These are phyloP conservation scores for Anodontia alba DNA, from an alignment of 2,888 invertebrate genomes.

Conservation along the genomic window DNA sequence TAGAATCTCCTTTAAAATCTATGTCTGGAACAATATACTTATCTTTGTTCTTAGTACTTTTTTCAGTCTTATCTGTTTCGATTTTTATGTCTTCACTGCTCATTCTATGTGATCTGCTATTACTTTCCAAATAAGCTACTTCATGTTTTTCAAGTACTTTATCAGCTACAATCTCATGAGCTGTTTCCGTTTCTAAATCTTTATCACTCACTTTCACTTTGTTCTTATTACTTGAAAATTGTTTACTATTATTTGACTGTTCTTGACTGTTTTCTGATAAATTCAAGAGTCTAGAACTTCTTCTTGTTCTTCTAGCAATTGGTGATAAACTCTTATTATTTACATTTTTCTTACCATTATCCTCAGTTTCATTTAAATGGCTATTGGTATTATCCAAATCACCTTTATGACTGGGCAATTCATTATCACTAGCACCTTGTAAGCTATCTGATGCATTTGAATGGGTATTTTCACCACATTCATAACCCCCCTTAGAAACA, in stretches of 20 bases:
- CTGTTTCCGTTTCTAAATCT: background rate
- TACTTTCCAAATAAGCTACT: too few species aligned
- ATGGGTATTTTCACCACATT: background rate
- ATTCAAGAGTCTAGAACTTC: conserved; percentile 29
- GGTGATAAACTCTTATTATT: background rate
- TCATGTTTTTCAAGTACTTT: too few species aligned
- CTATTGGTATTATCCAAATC: background rate
- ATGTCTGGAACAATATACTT: background rate
- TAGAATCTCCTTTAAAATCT: background rate
- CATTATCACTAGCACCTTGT: too few species aligned
- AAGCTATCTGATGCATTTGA: too few species aligned
- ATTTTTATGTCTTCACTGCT: too few species aligned
- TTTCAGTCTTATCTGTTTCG: background rate
- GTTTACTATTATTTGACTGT: too few species aligned
- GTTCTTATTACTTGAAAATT: background rate
- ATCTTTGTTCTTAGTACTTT: background rate
- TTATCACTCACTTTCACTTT: background rate
- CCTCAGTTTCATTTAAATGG: background rate
- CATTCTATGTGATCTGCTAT: too few species aligned
- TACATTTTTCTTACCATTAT: too few species aligned
- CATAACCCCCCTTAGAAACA: conserved; percentile 11
- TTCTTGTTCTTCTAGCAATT: conserved; percentile 13
- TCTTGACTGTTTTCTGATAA: conserved; percentile 15
- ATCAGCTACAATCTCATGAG: too few species aligned
- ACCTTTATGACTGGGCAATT: background rate